Percentiles rank a stretch among this genome's conserved stretches.
Evolutionary conservation across 2,797 vertebrate species (phyloP).

Genomic region (Centroberyx gerrardi): DNA sequence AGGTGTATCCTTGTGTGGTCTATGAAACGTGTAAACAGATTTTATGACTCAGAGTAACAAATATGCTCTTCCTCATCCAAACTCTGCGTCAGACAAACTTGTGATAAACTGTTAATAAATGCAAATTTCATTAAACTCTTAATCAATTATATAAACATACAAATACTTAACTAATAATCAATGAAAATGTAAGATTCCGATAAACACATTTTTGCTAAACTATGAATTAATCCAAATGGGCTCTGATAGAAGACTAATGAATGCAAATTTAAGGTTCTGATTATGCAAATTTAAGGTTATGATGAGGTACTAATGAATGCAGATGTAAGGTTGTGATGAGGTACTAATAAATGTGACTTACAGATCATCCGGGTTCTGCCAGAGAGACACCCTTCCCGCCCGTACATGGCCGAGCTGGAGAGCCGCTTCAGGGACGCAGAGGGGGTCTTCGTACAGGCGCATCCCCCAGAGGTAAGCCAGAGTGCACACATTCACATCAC

Average conservation of each 20-base stretch:
- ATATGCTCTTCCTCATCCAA: not conserved
- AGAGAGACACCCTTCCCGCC: conserved; percentile 81
- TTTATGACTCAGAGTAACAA: too few species aligned
- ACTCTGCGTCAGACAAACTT: not conserved
- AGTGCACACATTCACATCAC: conserved; percentile 11
- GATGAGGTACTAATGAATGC: too few species aligned
- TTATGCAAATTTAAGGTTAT: too few species aligned
- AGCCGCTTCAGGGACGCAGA: conserved; percentile 72
- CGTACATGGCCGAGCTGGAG: conserved; percentile 77
- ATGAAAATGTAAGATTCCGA: not conserved
- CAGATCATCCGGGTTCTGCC: conserved; percentile 81
- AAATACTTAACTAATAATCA: not conserved
- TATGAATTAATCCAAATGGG: too few species aligned
- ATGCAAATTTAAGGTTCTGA: too few species aligned
- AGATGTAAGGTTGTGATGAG: not conserved
- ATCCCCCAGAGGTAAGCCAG: conserved; percentile 72
- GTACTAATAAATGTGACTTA: conserved; percentile 13
- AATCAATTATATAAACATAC: not conserved
- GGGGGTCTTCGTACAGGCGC: conserved; percentile 67
- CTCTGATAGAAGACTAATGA: too few species aligned
- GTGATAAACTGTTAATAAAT: not conserved
- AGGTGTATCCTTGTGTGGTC: too few species aligned
- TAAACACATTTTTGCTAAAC: too few species aligned
- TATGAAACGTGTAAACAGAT: not conserved
- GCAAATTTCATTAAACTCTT: not conserved